These are phyloP conservation scores for Pilophorus perplexus DNA, from an alignment of 2,888 invertebrate genomes.

Conservation along the genomic window DNA sequence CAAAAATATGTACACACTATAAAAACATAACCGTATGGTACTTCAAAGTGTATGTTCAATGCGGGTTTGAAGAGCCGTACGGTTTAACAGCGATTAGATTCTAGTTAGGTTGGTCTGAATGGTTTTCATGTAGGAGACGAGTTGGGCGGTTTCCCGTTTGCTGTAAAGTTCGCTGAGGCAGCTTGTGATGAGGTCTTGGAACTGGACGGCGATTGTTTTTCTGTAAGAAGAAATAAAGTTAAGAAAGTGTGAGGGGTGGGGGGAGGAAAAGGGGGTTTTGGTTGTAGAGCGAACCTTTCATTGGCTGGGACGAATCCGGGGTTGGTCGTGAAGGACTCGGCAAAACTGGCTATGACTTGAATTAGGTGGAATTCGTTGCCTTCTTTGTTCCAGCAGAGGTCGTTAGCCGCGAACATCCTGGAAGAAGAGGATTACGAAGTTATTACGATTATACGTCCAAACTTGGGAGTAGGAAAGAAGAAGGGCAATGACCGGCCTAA, in stretches of 20 bases:
- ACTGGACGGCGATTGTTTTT: slow-evolving; percentile 65
- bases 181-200: slow-evolving; percentile 71
- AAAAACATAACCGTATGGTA: no score
- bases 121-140: slow-evolving; percentile 57
- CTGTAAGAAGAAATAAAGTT: slow-evolving; percentile 53
- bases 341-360: slow-evolving; percentile 69
- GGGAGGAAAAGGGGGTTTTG: slow-evolving; percentile 3
- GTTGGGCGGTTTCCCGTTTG: slow-evolving; percentile 64
- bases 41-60: no score
- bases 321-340: slow-evolving; percentile 66
- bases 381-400: slow-evolving; percentile 80
- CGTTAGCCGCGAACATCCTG: slow-evolving; percentile 75
- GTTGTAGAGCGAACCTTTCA: slow-evolving; percentile 51
- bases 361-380: slow-evolving; percentile 84
- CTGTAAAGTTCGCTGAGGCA: slow-evolving; percentile 74
- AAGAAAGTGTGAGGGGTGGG: no score
- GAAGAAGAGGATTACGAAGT: no score
- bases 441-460: no score
- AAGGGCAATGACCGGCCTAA: no score
- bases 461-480: no score
- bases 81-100: no score
- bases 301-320: slow-evolving; percentile 59
- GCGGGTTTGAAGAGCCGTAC: no score
- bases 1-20: no score
- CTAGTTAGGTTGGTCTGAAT: slow-evolving; percentile 51